Evolutionary conservation across 1,140 invertebrate species (phyloP), one percentile per base, ranked within the genome.

Genomic region (Camponotus floridanus): DNA sequence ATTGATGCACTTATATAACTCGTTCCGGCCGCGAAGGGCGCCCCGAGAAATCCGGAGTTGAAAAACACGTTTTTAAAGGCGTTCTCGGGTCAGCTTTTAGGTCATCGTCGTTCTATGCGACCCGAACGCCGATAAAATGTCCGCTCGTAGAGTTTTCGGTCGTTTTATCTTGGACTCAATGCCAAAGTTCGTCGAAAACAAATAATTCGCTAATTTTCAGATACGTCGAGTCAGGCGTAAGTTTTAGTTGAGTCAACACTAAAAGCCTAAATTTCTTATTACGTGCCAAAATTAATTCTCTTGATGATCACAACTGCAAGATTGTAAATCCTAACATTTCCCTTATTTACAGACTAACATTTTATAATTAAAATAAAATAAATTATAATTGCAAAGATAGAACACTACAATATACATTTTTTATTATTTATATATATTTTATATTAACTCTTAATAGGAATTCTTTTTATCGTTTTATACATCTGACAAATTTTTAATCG

Each of bases 11-110:
- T 42, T 45, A 79, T 15, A 15, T 33, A 33, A 33, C 33, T 57
- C 64, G 21, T 15, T 59, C 21, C 36, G 5, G 39, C 39, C n/a
- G 13, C 13, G 31, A 18, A 79, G 48, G 8, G 33, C n/a, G 2
- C 13, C 13, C n/a, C n/a, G 8, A 15, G 11, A 45, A 70, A 70
- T 39, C 48, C 45, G 4, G 26, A 1, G 3, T 11, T 70, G 21
- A 70, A 70, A 80, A 80, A 80, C 64, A 80, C 48, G 36, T 70
- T 26, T 74, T 80, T 57, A 70, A 70, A 70, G 51, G 21, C 64
- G 48, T 6, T 26, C 31, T 39, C 42, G 31, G 61, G 13, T 65
- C 42, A 51, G 18, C 48, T 68, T 68, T 68, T 45, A 68, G 3
- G 21, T 31, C 64, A 3, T 45, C 4, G 4, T 51, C 15, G 5